phyloP scores from a whole-genome alignment of 2,797 vertebrate species.

The Argya squamiceps region DNA sequence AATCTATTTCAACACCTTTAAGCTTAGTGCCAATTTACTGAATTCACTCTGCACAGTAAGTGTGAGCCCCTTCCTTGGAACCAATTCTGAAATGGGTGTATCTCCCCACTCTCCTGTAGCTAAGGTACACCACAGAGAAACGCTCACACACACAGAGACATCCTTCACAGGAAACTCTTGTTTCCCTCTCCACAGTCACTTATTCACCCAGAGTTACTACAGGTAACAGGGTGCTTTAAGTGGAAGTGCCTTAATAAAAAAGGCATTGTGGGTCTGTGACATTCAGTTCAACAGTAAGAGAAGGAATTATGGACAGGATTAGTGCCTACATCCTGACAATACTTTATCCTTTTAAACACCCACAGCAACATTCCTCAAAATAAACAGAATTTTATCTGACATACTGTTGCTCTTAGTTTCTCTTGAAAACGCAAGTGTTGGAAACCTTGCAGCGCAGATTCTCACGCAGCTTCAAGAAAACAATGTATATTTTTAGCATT shows the following conservation, averaged over 20 bases:
- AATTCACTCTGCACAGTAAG: background rate
- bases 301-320: background rate
- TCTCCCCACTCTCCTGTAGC: background rate
- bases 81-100: background rate
- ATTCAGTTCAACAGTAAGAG: background rate
- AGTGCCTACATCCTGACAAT: background rate
- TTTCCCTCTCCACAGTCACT: background rate
- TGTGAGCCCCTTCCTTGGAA: background rate
- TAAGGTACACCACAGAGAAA: background rate
- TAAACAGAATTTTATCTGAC: background rate
- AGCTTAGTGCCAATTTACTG: background rate
- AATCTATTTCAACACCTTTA: background rate
- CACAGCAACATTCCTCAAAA: background rate
- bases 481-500: too few relatives aligned
- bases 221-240: background rate
- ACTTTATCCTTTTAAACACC: background rate
- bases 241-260: background rate
- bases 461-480: too few relatives aligned
- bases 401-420: too few relatives aligned
- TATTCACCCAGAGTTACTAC: background rate
- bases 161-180: background rate
- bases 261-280: background rate
- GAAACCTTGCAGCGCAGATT: too few relatives aligned
- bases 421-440: too few relatives aligned
- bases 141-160: rapidly evolving